A percentile compares a stretch with the other conserved stretches of the same genome.
These are phyloP conservation scores for Dryobates pubescens DNA, from an alignment of 2,797 vertebrate genomes.

Conservation along the genomic window DNA sequence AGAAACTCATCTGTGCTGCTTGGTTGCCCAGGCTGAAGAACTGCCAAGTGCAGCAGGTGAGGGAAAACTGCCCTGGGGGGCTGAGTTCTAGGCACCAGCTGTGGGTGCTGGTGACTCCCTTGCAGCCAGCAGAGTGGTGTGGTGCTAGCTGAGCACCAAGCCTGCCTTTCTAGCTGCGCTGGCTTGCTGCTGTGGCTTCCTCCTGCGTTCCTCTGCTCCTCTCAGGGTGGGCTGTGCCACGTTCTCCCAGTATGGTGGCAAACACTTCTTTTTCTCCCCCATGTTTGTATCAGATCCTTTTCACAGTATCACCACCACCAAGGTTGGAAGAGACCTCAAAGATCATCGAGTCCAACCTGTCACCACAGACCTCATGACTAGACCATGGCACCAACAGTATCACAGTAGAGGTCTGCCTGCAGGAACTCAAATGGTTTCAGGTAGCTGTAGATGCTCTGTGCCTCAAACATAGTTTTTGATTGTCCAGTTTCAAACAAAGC, in stretches of 20 bases:
- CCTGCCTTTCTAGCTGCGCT: neutral
- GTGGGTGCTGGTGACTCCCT: no score
- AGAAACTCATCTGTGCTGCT: neutral
- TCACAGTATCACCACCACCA: no score
- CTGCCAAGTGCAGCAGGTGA: neutral
- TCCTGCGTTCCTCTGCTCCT: neutral
- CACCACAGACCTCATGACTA: no score
- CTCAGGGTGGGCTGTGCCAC: neutral
- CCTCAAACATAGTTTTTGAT: neutral
- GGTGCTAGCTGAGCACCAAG: neutral
- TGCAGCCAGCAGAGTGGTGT: neutral
- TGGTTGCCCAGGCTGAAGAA: neutral
- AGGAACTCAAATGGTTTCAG: neutral
- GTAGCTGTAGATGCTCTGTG: neutral
- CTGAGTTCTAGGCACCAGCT: no score
- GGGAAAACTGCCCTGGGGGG: neutral
- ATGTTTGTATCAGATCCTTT: neutral
- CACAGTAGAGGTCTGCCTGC: neutral
- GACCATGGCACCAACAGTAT: no score
- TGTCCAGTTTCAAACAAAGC: neutral
- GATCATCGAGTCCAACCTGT: no score
- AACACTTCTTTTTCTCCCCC: fast-evolving
- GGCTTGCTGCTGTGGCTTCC: neutral
- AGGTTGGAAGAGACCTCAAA: no score
- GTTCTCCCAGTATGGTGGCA: neutral